Evolutionary conservation across 2,888 invertebrate species (phyloP).

Genomic region (Acrobasis repandana): DNA sequence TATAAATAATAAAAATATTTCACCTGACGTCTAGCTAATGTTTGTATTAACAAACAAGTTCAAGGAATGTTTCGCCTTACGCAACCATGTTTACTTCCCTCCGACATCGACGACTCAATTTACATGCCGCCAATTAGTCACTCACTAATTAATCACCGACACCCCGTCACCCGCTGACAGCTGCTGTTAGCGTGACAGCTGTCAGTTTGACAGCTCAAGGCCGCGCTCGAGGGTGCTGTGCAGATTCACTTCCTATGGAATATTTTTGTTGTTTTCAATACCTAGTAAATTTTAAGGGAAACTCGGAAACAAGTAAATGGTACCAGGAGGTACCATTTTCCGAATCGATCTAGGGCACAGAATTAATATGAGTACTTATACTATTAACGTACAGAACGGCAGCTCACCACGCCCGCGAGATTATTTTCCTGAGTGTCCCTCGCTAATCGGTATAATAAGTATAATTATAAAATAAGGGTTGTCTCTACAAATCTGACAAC

Average conservation of each 20-base stretch:
- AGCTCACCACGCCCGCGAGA: no score
- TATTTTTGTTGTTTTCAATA: constrained; percentile 27
- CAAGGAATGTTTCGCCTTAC: background rate
- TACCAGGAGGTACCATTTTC: no score
- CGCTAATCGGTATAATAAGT: no score
- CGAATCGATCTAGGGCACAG: no score
- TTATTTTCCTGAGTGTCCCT: no score
- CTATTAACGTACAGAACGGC: no score
- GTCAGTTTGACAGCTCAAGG: constrained; percentile 66
- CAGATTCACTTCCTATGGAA: constrained; percentile 29
- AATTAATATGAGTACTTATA: no score
- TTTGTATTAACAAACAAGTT: background rate
- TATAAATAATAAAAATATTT: no score
- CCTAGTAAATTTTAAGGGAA: no score
- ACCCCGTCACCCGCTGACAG: constrained; percentile 54
- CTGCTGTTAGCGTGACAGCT: constrained; percentile 59
- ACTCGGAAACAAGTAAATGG: no score
- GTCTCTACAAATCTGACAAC: no score
- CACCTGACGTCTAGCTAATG: background rate
- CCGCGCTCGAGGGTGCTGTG: constrained; percentile 44
- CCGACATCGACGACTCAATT: constrained; percentile 33
- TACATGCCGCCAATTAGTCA: constrained; percentile 56
- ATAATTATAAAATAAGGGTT: no score
- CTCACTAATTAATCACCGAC: constrained; percentile 52
- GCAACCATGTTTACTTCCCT: background rate